Evolutionary conservation across 2,113 vertebrate genomes (phyloP), one percentile per base, ranked within the genome.

Genomic region (Peromyscus maniculatus): DNA sequence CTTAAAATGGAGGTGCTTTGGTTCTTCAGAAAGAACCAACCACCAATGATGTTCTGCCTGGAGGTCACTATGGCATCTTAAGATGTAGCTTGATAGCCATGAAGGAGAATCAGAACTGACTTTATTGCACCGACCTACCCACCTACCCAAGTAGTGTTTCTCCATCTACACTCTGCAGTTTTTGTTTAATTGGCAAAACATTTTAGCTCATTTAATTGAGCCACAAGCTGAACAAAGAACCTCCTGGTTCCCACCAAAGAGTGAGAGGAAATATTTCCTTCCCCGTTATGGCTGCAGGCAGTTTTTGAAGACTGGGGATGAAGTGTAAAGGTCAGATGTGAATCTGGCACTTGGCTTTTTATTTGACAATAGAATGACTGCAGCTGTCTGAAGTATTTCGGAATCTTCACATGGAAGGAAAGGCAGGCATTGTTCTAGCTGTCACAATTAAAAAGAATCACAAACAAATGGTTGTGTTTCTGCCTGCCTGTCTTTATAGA

Each of bases 401-500:
- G 79, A 84, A 94, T 95, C 64, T 90, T 93, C 66, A 86, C 8
- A 15, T 0, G 24, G 31, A 75, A 10, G 7, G 39, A 80, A 93
- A 74, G 84, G 39, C 8, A 93, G 87, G 75, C 79, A 94, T 66
- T 95, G 59, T 95, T 95, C 67, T 62, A 82, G 84, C 82, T 83
- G 90, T 82, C 75, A 82, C 0, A 0, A 77, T 77, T 64, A 66
- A 91, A 97, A 93, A 92, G 92, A 95, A 96, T 78, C 64, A 83
- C 57, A 94, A 92, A 82, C 71, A 93, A 96, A 95, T 64, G 49
- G 15, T 67, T 92, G n/a, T 43, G 75, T 83, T 92, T 94, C 87
- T 75, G 13, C 26, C 91, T 92, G 74, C 43, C 71, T 88, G 28
- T 93, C 89, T 96, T 96, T 93, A 93, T 33, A 24, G 57, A 79